Percentiles rank a stretch among this genome's conserved stretches.
phyloP scores from a whole-genome alignment of 2,888 invertebrate genomes.

The Congeria kusceri region DNA sequence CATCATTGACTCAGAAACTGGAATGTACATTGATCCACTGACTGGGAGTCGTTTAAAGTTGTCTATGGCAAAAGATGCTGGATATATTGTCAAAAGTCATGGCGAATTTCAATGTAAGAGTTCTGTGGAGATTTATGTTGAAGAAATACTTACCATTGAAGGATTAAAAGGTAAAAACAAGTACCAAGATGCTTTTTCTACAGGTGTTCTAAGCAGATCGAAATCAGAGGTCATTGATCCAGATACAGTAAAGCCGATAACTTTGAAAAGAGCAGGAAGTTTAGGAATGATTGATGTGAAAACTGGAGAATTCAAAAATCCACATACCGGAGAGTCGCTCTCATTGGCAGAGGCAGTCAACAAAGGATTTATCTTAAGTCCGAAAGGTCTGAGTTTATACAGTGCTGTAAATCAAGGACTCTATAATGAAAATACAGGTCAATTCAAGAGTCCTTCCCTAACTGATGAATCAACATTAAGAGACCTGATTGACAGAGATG shows the following conservation, averaged over 20 bases:
- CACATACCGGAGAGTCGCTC: slow-evolving; percentile 79
- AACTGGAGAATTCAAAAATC: slow-evolving; percentile 80
- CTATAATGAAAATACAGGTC: slow-evolving; percentile 84
- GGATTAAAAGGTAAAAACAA: slow-evolving; percentile 69
- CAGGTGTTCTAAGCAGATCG: slow-evolving; percentile 77
- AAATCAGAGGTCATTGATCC: slow-evolving; percentile 82
- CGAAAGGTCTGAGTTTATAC: slow-evolving; percentile 79
- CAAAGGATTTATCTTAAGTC: slow-evolving; percentile 79
- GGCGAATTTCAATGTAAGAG: slow-evolving; percentile 65
- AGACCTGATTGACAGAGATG: slow-evolving; percentile 82
- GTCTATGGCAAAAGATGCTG: slow-evolving; percentile 86
- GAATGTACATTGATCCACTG: slow-evolving; percentile 70
- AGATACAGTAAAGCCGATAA: slow-evolving; percentile 79
- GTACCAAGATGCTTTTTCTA: slow-evolving; percentile 78
- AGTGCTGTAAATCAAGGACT: slow-evolving; percentile 84
- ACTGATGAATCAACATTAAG: slow-evolving; percentile 81
- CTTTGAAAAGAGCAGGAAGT: slow-evolving; percentile 81
- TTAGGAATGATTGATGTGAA: slow-evolving; percentile 86
- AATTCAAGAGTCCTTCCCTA: slow-evolving; percentile 79
- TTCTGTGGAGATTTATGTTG: slow-evolving; percentile 77
- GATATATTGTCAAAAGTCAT: slow-evolving; percentile 80
- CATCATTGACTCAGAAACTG: slow-evolving; percentile 69
- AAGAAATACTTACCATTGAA: slow-evolving; percentile 76
- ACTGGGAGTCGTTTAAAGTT: slow-evolving; percentile 84
- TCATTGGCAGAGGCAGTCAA: slow-evolving; percentile 76